Base-by-base conservation (phyloP, 2,797 vertebrate genomes). In the Falco concolor region DNA sequence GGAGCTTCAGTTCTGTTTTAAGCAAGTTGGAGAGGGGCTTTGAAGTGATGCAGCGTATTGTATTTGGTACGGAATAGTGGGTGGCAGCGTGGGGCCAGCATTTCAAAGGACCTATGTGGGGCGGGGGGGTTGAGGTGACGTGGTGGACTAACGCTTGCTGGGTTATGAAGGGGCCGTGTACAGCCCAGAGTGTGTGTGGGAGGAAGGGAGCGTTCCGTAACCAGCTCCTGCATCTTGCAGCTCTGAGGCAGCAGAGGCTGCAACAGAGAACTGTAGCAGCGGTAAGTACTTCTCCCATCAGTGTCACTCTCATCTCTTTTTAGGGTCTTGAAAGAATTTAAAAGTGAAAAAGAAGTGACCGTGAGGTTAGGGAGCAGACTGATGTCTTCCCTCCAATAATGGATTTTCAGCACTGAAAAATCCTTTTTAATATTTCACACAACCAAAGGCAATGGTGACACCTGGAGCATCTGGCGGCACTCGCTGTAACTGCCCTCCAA, bases 31-130 rank as follows among this genome's bases (percentile, higher is more conserved):
- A 79, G 70, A 16, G 42, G 22, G 47, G 24, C 40, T 93, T 61
- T 13, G 57, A 57, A 59, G 18, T 4, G 23, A 7, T 27, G 4
- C 38, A 7, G 3, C 1, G 1, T 5, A 3, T 17, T 32, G 44
- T 12, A 40, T 4, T 38, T 32, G 78, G 12, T 7, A 5, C 10
- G 28, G 79, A 40, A 15, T 0, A 54, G 59, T 2, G 13, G 12
- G 9, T 22, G 72, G 50, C 44, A 49, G 50, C 3, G 0, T 5
- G 25, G 34, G 68, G 30, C 45, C 64, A 40, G 59, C 12, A 4
- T 42, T 45, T 24, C 64, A 20, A 20, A 82, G 65, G 65, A 30
- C 18, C 2, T 7, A 24, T 3, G 15, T 10, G 36, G 36, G 5
- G 36, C 10, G 36, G 36, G 36, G 3, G 1, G 67, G 69, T 52